A percentile compares a stretch with the other conserved stretches of the same genome.
Conservation (phyloP, 2,888 invertebrate genomes). For the Argyresthia goedartella region DNA sequence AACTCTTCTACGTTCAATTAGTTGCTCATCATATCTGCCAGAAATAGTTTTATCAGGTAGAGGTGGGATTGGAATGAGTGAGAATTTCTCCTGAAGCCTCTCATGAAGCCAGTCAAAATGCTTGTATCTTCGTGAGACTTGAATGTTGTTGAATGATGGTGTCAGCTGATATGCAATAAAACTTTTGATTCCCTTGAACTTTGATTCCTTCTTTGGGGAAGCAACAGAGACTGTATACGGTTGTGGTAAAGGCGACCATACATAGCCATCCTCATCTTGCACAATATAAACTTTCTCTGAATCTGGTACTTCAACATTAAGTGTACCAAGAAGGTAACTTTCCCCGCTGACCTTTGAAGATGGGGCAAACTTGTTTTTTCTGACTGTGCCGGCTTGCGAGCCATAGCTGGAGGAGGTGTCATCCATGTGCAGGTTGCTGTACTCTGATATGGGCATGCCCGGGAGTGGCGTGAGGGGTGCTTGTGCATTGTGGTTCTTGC, state of each 20-base stretch:
- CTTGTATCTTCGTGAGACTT: slow-evolving; percentile 95
- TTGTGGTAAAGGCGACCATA: slow-evolving; percentile 82
- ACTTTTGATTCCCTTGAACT: slow-evolving; percentile 97
- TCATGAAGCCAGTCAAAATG: slow-evolving; percentile 99
- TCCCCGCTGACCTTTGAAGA: slow-evolving; percentile 93
- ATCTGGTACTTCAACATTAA: slow-evolving; percentile 77
- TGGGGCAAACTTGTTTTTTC: slow-evolving; percentile 87
- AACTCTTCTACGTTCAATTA: slow-evolving; percentile 94
- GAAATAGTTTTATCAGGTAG: slow-evolving; percentile 98
- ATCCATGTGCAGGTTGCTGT: slow-evolving; percentile 49
- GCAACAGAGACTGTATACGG: slow-evolving; percentile 89
- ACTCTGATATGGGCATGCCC: slow-evolving; percentile 64
- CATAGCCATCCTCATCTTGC: slow-evolving; percentile 79
- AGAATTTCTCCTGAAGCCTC: slow-evolving; percentile 92
- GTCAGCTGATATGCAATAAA: slow-evolving; percentile 97
- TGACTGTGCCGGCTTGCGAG: slow-evolving; percentile 75
- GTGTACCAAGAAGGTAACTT: slow-evolving; percentile 86
- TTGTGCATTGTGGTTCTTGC: slow-evolving; percentile 47
- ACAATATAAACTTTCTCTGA: slow-evolving; percentile 79
- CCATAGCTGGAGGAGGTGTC: slow-evolving; percentile 67
- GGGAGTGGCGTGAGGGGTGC: slow-evolving; percentile 50
- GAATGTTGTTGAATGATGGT: slow-evolving; percentile 93
- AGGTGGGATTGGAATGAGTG: slow-evolving; percentile 95
- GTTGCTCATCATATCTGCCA: slow-evolving; percentile 96
- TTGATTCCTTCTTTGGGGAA: slow-evolving; percentile 97